Evolutionary conservation across 2,113 vertebrate genomes (phyloP), one percentile per base, ranked within the genome.

Genomic region (Lepisosteus oculatus): DNA sequence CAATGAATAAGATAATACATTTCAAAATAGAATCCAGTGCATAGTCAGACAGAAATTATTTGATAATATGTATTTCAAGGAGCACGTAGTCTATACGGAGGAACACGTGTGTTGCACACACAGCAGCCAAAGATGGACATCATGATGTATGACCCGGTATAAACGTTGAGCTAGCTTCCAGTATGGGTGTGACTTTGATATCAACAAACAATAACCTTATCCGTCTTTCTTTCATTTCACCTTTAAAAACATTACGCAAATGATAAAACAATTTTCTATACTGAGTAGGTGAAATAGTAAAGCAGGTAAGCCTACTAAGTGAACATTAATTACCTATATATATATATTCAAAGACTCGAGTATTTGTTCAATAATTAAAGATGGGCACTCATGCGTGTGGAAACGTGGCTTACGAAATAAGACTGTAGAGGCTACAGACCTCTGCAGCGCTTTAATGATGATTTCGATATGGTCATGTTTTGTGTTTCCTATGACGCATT

Each of bases 281-380:
- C 29, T 29, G 29, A 29, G 29, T 29, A 29, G 47, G 47, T 51
- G 5, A 51, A 51, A 51, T 51, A 51, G 9, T 51, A 51, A 51
- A 6, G 9, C 5, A 6, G 9, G 9, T 51, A 51, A 29, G 29
- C 29, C 29, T 51, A 51, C 76, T 83, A 78, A 78, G 4, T 77
- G 75, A 78, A 75, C 85, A 84, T 83, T 78, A 81, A 81, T 82
- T 78, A 75, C 79, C 76, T 70, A 79, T 72, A 73, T 77, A 78
- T 74, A 61, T 55, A 74, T 65, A 65, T 75, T 73, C 76, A 73
- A 70, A 81, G 80, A 72, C 74, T 69, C 71, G 29, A 29, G 29
- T 29, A 29, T 29, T 29, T 57, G 68, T 75, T 74, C 65, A 70
- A 71, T 3, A 70, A 70, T 41, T 45, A 69, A 17, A 59, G 6